Conservation (phyloP, 2,888 invertebrate genomes). For the Plagodis dolabraria region DNA sequence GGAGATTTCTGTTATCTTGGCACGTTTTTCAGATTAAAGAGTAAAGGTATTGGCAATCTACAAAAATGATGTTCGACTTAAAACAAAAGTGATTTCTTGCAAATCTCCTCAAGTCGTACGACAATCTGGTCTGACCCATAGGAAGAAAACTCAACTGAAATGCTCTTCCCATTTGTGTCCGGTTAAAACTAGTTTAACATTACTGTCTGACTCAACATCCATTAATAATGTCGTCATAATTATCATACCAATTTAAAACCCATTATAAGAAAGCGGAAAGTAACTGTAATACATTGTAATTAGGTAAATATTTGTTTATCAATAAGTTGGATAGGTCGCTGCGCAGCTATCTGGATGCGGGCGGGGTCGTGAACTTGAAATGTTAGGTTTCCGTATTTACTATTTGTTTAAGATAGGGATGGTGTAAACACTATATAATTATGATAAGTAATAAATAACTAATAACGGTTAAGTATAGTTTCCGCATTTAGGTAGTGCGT, state of each 20-base stretch:
- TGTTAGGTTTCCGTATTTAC: neutral
- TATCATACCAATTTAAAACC: conserved; percentile 5
- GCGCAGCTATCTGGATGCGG: neutral
- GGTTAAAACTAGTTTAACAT: neutral
- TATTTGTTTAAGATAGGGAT: neutral
- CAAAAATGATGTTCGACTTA: too few relatives aligned
- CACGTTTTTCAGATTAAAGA: too few relatives aligned
- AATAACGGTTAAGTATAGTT: too few relatives aligned
- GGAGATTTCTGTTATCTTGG: too few relatives aligned
- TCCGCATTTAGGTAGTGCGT: too few relatives aligned
- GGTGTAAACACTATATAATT: too few relatives aligned
- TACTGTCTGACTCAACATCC: neutral
- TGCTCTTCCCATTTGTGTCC: neutral
- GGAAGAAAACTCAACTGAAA: neutral
- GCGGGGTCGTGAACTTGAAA: neutral
- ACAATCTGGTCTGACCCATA: too few relatives aligned
- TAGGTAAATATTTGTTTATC: neutral
- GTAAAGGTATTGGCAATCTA: too few relatives aligned
- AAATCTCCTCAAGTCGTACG: too few relatives aligned
- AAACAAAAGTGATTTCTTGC: too few relatives aligned
- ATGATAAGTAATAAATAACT: too few relatives aligned
- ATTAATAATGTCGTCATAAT: conserved; percentile 2
- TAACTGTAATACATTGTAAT: neutral
- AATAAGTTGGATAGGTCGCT: neutral
- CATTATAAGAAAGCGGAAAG: neutral